phyloP scores from a whole-genome alignment of 2,113 vertebrate genomes.

The Pteropus alecto region DNA sequence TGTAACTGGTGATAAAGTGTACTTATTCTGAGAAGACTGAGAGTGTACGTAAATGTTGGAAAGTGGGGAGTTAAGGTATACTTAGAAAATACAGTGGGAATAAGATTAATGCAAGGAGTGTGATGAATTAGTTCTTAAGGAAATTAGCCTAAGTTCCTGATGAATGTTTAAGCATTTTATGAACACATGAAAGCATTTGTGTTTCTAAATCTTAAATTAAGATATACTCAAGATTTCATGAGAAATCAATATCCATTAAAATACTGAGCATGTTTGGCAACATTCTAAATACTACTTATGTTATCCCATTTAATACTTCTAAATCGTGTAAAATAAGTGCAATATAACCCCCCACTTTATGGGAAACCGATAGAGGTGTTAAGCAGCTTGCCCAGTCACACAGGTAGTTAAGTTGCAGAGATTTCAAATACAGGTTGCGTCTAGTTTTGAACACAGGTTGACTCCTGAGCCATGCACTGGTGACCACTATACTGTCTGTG shows the following conservation, averaged over 20 bases:
- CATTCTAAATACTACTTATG: neutral
- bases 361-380: neutral
- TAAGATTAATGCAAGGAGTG: neutral
- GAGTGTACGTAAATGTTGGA: neutral
- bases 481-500: neutral
- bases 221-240: neutral
- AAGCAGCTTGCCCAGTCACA: neutral
- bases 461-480: neutral
- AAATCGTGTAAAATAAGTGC: neutral
- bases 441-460: neutral
- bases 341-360: neutral
- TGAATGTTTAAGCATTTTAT: neutral
- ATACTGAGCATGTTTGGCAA: neutral
- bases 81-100: constrained; percentile 24
- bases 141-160: constrained; percentile 32
- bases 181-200: neutral
- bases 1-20: neutral
- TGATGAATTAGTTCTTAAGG: constrained; percentile 52
- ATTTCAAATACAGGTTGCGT: neutral
- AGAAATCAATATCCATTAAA: constrained; percentile 46
- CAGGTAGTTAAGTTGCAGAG: neutral
- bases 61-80: constrained; percentile 20
- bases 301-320: constrained; percentile 1
- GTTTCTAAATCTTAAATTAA: constrained; percentile 50
- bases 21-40: constrained; percentile 1